phyloP scores from a whole-genome alignment of 2,113 vertebrate species.

The Laticauda laticaudata region DNA sequence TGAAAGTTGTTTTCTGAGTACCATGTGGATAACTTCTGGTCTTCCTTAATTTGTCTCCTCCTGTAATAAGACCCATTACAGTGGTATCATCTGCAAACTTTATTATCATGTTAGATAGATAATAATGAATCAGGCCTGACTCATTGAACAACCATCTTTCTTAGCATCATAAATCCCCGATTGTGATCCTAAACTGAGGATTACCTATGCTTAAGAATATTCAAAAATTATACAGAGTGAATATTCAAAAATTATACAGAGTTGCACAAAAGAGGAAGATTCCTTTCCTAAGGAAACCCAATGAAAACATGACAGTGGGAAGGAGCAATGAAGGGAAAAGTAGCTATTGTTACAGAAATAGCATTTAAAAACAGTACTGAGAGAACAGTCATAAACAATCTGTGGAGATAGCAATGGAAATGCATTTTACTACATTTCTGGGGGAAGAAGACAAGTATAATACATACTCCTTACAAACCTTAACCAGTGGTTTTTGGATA shows the following conservation, averaged over 20 bases:
- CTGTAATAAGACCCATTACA: too few relatives aligned
- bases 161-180: too few relatives aligned
- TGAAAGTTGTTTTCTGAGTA: too few relatives aligned
- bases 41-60: too few relatives aligned
- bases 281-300: not conserved
- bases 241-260: not conserved
- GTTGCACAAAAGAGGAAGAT: not conserved
- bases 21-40: too few relatives aligned
- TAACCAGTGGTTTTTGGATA: not conserved
- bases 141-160: too few relatives aligned
- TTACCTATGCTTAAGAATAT: not conserved
- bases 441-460: not conserved
- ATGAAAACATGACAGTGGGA: not conserved
- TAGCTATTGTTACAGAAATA: not conserved
- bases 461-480: not conserved
- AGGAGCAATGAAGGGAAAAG: not conserved
- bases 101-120: too few relatives aligned
- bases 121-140: too few relatives aligned
- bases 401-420: not conserved
- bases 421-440: not conserved
- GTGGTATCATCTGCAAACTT: too few relatives aligned
- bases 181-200: too few relatives aligned
- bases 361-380: not conserved
- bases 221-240: not conserved
- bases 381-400: not conserved